Evolutionary conservation across 2,888 invertebrate species (phyloP).

Genomic region (Fragum sueziense): DNA sequence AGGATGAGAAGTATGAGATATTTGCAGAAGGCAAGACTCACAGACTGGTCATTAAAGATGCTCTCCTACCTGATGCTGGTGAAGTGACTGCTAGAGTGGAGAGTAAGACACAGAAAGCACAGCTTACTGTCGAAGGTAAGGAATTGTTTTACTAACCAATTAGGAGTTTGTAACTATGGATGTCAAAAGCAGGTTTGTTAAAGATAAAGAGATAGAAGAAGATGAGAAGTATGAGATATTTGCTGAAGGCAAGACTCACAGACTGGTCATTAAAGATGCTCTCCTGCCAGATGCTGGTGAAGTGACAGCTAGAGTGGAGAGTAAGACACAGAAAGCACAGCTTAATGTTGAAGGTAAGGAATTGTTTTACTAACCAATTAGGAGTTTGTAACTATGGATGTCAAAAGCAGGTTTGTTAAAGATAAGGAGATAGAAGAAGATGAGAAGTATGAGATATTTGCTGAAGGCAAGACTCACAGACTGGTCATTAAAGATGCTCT

Average conservation of each 20-base stretch:
- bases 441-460: constrained; percentile 85
- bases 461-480: constrained; percentile 71
- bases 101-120: constrained; percentile 84
- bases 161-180: constrained; percentile 97
- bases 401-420: constrained; percentile 95
- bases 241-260: constrained; percentile 70
- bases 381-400: constrained; percentile 96
- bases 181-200: constrained; percentile 95
- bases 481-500: constrained; percentile 74
- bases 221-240: constrained; percentile 87
- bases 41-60: constrained; percentile 73
- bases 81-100: constrained; percentile 75
- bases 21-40: constrained; percentile 80
- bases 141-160: too few species aligned
- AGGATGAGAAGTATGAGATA: constrained; percentile 87
- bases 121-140: constrained; percentile 96
- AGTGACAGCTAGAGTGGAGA: constrained; percentile 63
- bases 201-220: constrained; percentile 91
- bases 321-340: constrained; percentile 84
- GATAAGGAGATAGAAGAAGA: constrained; percentile 92
- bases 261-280: constrained; percentile 74
- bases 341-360: constrained; percentile 96
- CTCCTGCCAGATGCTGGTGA: constrained; percentile 70
- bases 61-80: constrained; percentile 71
- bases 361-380: too few species aligned